Conservation (phyloP, 1,140 invertebrate species). For the Camponotus pennsylvanicus region DNA sequence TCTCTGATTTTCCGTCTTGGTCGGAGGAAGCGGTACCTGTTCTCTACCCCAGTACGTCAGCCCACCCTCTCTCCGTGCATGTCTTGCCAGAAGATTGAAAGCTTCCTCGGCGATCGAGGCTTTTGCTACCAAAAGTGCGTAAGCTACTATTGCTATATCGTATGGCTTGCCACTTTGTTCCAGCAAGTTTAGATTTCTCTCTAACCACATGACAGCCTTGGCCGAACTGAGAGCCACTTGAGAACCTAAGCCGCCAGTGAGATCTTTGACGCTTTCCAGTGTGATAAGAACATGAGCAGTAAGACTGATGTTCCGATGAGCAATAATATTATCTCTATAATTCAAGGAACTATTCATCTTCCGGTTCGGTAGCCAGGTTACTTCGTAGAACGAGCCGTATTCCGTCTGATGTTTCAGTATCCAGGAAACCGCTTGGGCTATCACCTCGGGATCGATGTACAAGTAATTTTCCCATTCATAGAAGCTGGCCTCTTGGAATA, state of each 20-base stretch:
- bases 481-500: slow-evolving; percentile 96
- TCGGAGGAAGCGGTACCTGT: slow-evolving; percentile 91
- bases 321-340: slow-evolving; percentile 85
- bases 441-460: slow-evolving; percentile 95
- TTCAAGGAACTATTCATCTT: slow-evolving; percentile 93
- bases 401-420: slow-evolving; percentile 92
- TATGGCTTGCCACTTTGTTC: slow-evolving; percentile 91
- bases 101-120: slow-evolving; percentile 93
- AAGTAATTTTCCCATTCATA: slow-evolving; percentile 97
- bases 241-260: slow-evolving; percentile 91
- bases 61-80: slow-evolving; percentile 91
- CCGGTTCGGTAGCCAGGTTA: slow-evolving; percentile 92
- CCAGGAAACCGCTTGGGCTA: slow-evolving; percentile 92
- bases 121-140: slow-evolving; percentile 93
- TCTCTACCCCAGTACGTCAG: slow-evolving; percentile 95
- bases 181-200: slow-evolving; percentile 92
- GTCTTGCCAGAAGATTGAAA: slow-evolving; percentile 90
- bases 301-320: slow-evolving; percentile 93
- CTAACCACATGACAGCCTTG: slow-evolving; percentile 93
- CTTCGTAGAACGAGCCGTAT: slow-evolving; percentile 95
- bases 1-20: slow-evolving; percentile 96
- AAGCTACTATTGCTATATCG: slow-evolving; percentile 95
- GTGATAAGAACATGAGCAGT: slow-evolving; percentile 96
- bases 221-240: slow-evolving; percentile 90
- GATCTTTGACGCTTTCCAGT: slow-evolving; percentile 93